phyloP scores from a whole-genome alignment of 2,113 vertebrate species.

The Naja naja region DNA sequence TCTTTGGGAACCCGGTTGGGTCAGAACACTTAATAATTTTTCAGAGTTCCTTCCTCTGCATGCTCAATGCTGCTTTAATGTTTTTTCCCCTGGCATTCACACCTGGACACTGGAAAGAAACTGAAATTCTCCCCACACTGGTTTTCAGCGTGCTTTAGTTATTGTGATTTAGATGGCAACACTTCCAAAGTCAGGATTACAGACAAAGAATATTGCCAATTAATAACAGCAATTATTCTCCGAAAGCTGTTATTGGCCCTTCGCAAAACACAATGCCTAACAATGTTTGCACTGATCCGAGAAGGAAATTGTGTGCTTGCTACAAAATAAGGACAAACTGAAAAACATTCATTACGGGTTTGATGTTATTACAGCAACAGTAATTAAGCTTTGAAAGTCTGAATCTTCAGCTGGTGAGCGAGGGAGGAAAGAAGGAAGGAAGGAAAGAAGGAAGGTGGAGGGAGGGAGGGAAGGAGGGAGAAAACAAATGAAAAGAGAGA shows the following conservation, averaged over 20 bases:
- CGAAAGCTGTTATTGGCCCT: slow-evolving; percentile 30
- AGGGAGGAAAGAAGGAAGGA: neutral
- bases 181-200: slow-evolving; percentile 36
- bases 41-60: neutral
- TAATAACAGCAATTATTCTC: slow-evolving; percentile 59
- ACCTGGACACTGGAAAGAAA: neutral
- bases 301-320: slow-evolving; percentile 61
- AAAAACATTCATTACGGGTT: slow-evolving; percentile 66
- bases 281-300: slow-evolving; percentile 60
- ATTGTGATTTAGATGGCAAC: slow-evolving; percentile 26
- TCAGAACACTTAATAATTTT: neutral
- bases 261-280: slow-evolving; percentile 51
- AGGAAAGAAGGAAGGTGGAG: neutral
- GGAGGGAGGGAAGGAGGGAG: neutral
- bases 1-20: too few species aligned
- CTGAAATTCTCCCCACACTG: neutral
- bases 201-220: slow-evolving; percentile 47
- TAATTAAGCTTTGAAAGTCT: slow-evolving; percentile 56
- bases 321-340: slow-evolving; percentile 57
- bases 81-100: neutral
- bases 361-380: slow-evolving; percentile 43
- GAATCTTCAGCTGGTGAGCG: slow-evolving; percentile 54
- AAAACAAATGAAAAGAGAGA: neutral
- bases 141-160: neutral
- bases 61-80: neutral